These are phyloP conservation scores for Diplolepis rosae DNA, from an alignment of 2,888 invertebrate species.

Conservation along the genomic window DNA sequence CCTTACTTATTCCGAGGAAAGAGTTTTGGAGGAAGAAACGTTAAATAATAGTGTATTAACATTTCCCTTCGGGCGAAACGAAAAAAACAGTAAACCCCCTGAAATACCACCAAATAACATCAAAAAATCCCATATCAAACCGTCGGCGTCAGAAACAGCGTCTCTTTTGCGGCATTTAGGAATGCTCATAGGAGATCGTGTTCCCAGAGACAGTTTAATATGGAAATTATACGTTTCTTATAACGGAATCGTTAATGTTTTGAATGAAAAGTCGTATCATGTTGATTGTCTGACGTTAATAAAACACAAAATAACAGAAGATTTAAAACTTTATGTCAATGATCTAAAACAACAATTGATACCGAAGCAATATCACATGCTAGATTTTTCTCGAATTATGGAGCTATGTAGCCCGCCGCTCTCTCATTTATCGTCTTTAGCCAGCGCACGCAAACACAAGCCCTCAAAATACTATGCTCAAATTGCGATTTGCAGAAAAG, in stretches of 20 bases:
- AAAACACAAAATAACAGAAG: not conserved
- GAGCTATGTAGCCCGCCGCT: conserved; percentile 25
- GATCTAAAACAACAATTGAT: not conserved
- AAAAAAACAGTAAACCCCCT: not conserved
- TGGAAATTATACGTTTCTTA: not conserved
- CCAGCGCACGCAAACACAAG: conserved; percentile 29
- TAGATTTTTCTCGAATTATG: conserved; percentile 28
- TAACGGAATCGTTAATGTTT: not conserved
- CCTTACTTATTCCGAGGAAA: not conserved
- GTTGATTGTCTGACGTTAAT: not conserved
- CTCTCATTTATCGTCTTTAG: conserved; percentile 24
- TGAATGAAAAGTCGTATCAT: not conserved
- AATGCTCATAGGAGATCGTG: not conserved
- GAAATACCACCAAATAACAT: conserved; percentile 1
- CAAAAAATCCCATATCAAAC: conserved; percentile 2
- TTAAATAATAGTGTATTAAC: not conserved
- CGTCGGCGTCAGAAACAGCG: conserved; percentile 2
- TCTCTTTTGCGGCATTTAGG: conserved; percentile 8
- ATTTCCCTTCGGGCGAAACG: conserved; percentile 22
- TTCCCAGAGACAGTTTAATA: not conserved
- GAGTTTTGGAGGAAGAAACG: not conserved
- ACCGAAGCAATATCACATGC: conserved; percentile 33
- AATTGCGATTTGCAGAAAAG: not conserved
- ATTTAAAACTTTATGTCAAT: not conserved
- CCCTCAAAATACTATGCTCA: conserved; percentile 20